These are phyloP conservation scores for Mycteria americana DNA, from an alignment of 2,797 vertebrate species.

Conservation along the genomic window DNA sequence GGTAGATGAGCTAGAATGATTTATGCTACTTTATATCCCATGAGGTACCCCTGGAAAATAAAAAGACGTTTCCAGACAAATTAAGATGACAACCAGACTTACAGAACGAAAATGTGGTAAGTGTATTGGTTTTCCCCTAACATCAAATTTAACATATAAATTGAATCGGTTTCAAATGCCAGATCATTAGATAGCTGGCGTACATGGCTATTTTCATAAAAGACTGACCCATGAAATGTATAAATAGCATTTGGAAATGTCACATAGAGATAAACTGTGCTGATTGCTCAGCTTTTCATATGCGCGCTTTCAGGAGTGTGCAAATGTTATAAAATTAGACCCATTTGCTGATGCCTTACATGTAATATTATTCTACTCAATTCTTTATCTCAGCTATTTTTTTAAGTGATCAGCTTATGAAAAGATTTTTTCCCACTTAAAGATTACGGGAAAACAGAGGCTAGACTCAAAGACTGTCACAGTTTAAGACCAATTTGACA, in stretches of 20 bases:
- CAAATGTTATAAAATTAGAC: constrained; percentile 16
- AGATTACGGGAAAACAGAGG: background rate
- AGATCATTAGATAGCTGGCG: constrained; percentile 25
- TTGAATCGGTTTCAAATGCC: constrained; percentile 53
- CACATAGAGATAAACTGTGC: constrained; percentile 18
- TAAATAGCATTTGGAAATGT: constrained; percentile 53
- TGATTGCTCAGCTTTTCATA: background rate
- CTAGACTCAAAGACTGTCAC: background rate
- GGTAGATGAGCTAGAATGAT: background rate
- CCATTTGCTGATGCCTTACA: background rate
- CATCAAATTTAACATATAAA: constrained; percentile 48
- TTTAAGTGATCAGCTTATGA: background rate
- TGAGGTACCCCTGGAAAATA: background rate
- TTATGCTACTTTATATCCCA: constrained; percentile 8
- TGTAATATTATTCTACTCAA: background rate
- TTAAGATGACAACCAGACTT: constrained; percentile 1
- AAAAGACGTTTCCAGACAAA: constrained; percentile 28
- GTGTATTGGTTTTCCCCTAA: background rate
- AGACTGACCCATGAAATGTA: constrained; percentile 41
- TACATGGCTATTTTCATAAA: constrained; percentile 21
- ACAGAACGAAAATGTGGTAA: background rate
- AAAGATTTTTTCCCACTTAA: background rate
- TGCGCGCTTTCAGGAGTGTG: background rate
- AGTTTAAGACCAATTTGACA: background rate
- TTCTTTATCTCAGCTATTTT: background rate